Conservation (phyloP, 2,797 vertebrate genomes). For the Acanthis flammea region DNA sequence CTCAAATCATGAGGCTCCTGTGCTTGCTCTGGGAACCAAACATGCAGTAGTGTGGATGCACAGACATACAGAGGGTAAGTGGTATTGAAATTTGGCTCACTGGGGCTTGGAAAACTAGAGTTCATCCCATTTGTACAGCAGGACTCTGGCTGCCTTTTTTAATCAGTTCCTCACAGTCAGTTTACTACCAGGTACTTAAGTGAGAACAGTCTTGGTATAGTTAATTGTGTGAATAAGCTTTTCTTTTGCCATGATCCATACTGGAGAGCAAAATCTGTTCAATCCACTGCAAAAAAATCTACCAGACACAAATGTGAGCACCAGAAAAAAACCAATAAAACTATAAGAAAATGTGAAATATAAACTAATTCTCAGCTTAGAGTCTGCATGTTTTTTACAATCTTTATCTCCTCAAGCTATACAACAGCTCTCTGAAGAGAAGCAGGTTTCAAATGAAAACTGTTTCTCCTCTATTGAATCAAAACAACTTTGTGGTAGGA, state of each 20-base stretch:
- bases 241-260: background rate
- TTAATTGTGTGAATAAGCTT: background rate
- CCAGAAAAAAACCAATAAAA: background rate
- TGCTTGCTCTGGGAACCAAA: background rate
- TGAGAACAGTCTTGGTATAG: background rate
- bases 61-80: background rate
- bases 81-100: background rate
- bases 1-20: background rate
- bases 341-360: background rate
- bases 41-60: fast-evolving
- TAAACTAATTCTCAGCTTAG: background rate
- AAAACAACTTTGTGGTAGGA: background rate
- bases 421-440: background rate
- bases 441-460: background rate
- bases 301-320: background rate
- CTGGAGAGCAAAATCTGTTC: background rate
- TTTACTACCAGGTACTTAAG: background rate
- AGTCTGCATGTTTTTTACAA: background rate
- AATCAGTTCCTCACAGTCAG: background rate
- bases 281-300: background rate
- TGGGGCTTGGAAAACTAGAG: background rate
- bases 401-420: background rate
- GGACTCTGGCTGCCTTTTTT: background rate
- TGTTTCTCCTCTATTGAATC: background rate
- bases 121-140: background rate